Base-by-base conservation (phyloP, 2,797 vertebrate species). In the Hippocampus kuda region DNA sequence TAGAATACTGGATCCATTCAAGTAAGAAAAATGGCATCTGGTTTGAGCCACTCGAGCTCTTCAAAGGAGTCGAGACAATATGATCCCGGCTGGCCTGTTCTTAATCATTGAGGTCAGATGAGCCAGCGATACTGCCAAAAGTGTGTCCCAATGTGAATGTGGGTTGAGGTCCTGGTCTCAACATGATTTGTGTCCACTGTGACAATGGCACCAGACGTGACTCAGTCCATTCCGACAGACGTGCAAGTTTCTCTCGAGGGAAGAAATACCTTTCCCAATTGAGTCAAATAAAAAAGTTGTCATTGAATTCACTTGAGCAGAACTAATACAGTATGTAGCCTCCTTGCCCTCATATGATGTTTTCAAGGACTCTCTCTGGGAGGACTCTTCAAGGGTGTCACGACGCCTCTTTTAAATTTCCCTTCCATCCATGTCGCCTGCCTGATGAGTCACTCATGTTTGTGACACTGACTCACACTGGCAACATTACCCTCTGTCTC, bases 381-480 rank as follows among this genome's bases (percentile, higher is more conserved):
- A 53, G 57, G 72, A 64, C 74, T 61, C 68, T 41, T 68, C n/a
- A 59, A 74, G 69, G 53, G 67, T 56, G 79, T 86, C 85, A 86
- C 76, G 24, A 84, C 69, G 42, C 74, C 63, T 69, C 62, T 70
- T 65, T 65, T 69, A 67, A 56, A 57, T 68, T 68, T 75, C 70
- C 1, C 4, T 77, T 75, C 75, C 74, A 73, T 78, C 65, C 54
- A 38, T 5, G 74, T 79, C 48, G n/a, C 68, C 71, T 49, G 70
- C 73, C 66, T 75, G 73, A 79, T 87, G 83, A 88, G 34, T 86
- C 84, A 87, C 77, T 78, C 69, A 12, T 74, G 75, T 80, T 79
- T 68, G 72, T 79, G 82, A 84, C 80, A 69, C 71, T 85, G 85
- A 89, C 78, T 87, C 85, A 86, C 77, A 69, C 75, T 30, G 48